Base-by-base conservation (phyloP, 2,888 invertebrate species). In the Plebejus anna region DNA sequence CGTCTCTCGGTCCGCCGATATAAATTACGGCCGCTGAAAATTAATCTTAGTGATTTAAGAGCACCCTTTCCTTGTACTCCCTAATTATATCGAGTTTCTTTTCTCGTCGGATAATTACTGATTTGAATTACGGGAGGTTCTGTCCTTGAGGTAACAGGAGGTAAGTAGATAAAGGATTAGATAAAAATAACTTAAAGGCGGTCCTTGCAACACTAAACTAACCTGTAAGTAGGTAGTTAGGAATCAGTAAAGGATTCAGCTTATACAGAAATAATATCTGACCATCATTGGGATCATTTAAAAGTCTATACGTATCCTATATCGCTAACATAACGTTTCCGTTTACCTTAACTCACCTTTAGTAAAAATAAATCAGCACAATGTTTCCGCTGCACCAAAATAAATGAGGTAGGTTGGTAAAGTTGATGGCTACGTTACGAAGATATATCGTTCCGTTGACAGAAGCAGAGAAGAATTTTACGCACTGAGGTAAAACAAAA, bases 21-120 rank as follows among this genome's bases (percentile, higher is more conserved):
- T 92, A 91, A 93, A 92, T 93, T 91, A 92, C 92, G 90, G 89
- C 86, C 89, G 86, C 87, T 82, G 86, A 91, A 92, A 92, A 93
- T 92, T 91, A 90, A 91, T 93, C 91, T 90, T 87, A 85, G 88
- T 89, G 87, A 91, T 91, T 90, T 90, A 89, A 88, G 88, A 87
- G 88, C 85, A 88, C 83, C 86, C 87, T 86, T 87, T 86, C 86
- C 86, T 87, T 86, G 84, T 84, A 84, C 83, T 81, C 81, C 83
- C 80, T 81, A 70, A 77, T 80, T 79, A 77, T 78, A 77, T 79
- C 75, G 76, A 75, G 72, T 77, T 80, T 75, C 77, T 76, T 59
- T 76, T 76, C 47, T 72, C 72, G 42, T 47, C 55, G 32, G 28
- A 55, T 55, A 73, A 73, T 73, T 73, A 73, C 47, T 55, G 16